Percentiles rank a stretch among this genome's conserved stretches.
phyloP scores from a whole-genome alignment of 2,113 vertebrate genomes.

The Burhinus bistriatus region DNA sequence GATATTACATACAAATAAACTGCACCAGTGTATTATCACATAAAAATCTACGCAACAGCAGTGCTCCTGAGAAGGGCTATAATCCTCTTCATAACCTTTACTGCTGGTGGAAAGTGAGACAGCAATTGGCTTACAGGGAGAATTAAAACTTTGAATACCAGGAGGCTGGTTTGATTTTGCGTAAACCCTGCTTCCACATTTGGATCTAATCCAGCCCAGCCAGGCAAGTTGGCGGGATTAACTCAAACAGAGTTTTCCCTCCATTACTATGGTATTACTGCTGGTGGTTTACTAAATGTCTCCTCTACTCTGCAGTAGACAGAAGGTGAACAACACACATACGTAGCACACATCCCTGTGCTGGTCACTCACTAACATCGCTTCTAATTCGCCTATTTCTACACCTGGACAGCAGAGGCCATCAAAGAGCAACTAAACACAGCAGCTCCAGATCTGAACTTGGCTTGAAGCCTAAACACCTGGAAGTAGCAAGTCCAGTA shows the following conservation, averaged over 20 bases:
- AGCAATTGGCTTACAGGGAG: neutral
- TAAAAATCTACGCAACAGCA: neutral
- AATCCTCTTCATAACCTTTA: neutral
- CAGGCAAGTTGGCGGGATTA: neutral
- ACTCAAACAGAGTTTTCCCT: neutral
- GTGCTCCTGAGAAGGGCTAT: neutral
- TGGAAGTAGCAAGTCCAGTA: neutral
- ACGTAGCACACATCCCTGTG: neutral
- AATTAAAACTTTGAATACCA: neutral
- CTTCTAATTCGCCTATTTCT: neutral
- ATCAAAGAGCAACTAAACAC: slow-evolving; percentile 8
- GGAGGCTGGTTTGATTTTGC: neutral
- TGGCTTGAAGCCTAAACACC: neutral
- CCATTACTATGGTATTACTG: neutral
- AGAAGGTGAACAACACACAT: neutral
- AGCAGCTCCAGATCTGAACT: neutral
- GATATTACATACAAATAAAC: neutral
- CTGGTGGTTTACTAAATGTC: neutral
- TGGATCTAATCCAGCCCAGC: neutral
- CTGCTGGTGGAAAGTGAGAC: neutral
- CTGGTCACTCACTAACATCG: neutral
- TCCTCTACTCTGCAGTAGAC: neutral
- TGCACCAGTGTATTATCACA: neutral
- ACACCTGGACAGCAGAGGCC: neutral
- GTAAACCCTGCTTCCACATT: neutral